phyloP scores from a whole-genome alignment of 2,888 invertebrate species.

The Pimpla rufipes region DNA sequence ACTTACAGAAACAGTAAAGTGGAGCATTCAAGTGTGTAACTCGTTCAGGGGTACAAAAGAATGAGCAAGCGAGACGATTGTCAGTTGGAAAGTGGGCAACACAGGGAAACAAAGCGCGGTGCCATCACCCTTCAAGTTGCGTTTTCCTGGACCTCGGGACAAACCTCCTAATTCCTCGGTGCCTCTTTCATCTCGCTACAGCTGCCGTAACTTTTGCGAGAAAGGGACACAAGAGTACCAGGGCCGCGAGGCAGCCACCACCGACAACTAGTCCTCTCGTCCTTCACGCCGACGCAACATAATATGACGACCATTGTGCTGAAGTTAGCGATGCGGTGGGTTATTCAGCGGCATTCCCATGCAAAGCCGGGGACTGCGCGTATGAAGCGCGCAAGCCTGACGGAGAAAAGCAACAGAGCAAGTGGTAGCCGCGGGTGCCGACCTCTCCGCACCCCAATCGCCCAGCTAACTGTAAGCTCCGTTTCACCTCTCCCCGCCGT shows the following conservation, averaged over 20 bases:
- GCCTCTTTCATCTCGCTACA: constrained; percentile 24
- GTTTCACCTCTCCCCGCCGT: constrained; percentile 58
- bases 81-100: neutral
- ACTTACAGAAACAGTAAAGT: neutral
- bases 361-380: constrained; percentile 67
- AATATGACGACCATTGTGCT: constrained; percentile 82
- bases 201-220: neutral
- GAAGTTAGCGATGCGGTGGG: constrained; percentile 79
- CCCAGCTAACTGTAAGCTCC: constrained; percentile 76
- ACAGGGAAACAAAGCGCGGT: constrained; percentile 2
- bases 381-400: constrained; percentile 74
- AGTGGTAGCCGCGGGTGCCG: constrained; percentile 80
- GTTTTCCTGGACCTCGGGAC: constrained; percentile 10
- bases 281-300: constrained; percentile 75
- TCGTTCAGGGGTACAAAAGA: neutral
- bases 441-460: constrained; percentile 81
- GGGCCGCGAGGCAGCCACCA: constrained; percentile 42
- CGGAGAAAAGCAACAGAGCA: constrained; percentile 67
- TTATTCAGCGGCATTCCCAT: constrained; percentile 82
- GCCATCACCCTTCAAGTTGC: neutral
- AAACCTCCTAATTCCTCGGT: constrained; percentile 28
- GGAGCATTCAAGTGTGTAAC: constrained; percentile 19
- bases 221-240: constrained; percentile 6
- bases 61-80: neutral
- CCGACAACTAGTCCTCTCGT: constrained; percentile 21